phyloP scores from a whole-genome alignment of 2,113 vertebrate genomes.

The Rostratula benghalensis region DNA sequence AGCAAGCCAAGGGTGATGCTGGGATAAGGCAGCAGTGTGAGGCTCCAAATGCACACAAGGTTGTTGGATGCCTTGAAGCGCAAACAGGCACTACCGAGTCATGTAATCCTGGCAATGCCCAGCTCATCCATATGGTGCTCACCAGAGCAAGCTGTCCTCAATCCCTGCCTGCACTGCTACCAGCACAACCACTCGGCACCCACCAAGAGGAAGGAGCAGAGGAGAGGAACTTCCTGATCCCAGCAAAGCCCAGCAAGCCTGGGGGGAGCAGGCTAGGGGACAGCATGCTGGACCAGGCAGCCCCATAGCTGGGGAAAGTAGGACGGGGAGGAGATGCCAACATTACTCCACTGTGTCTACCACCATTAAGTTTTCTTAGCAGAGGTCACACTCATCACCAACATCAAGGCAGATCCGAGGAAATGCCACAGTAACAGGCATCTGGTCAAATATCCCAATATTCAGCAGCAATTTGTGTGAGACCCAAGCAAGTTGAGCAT shows the following conservation, averaged over 20 bases:
- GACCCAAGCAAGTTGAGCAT: accelerated
- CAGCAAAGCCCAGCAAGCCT: neutral
- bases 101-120: neutral
- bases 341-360: accelerated
- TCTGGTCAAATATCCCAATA: neutral
- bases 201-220: neutral
- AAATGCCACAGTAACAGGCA: neutral
- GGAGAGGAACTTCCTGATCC: neutral
- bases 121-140: accelerated
- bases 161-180: neutral
- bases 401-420: neutral
- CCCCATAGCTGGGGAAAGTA: neutral
- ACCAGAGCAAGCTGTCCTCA: neutral
- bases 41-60: neutral
- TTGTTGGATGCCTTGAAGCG: accelerated
- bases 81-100: accelerated
- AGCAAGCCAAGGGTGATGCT: neutral
- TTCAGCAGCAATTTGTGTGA: accelerated
- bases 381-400: accelerated
- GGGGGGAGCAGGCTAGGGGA: neutral
- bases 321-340: neutral
- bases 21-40: neutral
- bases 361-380: neutral
- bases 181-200: accelerated
- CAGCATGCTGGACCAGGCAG: neutral